Evolutionary conservation across 2,797 vertebrate species (phyloP), one percentile per base, ranked within the genome.

Genomic region (Coregonus ussuriensis): DNA sequence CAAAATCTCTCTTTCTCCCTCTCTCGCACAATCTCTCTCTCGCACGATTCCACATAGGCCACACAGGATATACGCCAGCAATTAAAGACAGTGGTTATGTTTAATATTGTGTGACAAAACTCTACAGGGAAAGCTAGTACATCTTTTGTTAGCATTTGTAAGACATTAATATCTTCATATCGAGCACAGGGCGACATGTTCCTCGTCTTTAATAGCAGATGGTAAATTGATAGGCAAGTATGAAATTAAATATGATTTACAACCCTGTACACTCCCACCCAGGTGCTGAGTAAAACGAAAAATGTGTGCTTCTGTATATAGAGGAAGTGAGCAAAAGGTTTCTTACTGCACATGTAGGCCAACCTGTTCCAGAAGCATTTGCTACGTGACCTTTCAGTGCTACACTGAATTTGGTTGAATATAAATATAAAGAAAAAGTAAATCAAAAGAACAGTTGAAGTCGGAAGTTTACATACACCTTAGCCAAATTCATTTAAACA

Each of bases 51-150:
- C 29, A 73, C 18, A 54, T 47, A 54, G 15, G 14, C 15, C 71
- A 71, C 13, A 52, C 35, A 67, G 13, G 62, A 74, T 62, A 62
- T 29, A 53, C 52, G 29, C 52, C 33, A n/a, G 67, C 69, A 82
- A 79, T 81, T 77, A 87, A 86, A 86, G 84, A 89, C 84, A 86
- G 41, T 13, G 89, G 83, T 88, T 91, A 92, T 94, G 93, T 93
- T 93, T 95, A 93, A 94, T 94, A 91, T 91, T 93, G 86, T 92
- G 88, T 91, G 91, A 94, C 92, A 92, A 93, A 90, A 89, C 90
- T 92, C 90, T 92, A 94, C 90, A 92, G 88, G 83, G 87, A 93
- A 92, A 81, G 91, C 90, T 90, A 93, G 88, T 93, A 89, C 90
- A 90, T 89, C 88, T 90, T 87, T 89, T 89, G 88, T 91, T 88